Conservation (phyloP, 2,888 invertebrate genomes). For the Ryuthela nishihirai region DNA sequence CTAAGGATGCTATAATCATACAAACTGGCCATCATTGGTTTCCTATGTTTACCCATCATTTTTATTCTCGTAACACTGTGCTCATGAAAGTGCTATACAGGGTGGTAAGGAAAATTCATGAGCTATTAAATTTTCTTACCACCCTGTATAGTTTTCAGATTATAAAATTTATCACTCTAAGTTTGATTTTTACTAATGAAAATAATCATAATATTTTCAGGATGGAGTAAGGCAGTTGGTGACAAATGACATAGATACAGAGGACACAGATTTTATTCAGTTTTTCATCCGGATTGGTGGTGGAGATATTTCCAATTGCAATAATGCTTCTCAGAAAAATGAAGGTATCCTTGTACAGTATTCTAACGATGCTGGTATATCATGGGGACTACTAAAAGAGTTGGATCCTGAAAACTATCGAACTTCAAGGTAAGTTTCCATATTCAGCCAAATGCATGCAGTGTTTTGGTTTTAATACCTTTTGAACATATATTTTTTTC, state of each 20-base stretch:
- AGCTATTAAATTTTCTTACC: too few species aligned
- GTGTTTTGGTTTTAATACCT: background rate
- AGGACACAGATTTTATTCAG: constrained; percentile 47
- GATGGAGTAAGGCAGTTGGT: constrained; percentile 47
- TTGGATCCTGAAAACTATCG: constrained; percentile 46
- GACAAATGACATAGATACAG: constrained; percentile 48
- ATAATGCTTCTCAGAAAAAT: constrained; percentile 45
- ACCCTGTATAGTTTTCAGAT: too few species aligned
- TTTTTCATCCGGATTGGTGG: constrained; percentile 50
- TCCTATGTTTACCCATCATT: too few species aligned
- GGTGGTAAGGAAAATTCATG: too few species aligned
- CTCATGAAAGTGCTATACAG: too few species aligned
- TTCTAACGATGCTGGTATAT: constrained; percentile 50
- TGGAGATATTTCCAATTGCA: constrained; percentile 44
- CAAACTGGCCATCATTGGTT: too few species aligned
- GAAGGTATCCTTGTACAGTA: constrained; percentile 51
- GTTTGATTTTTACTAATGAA: constrained; percentile 1
- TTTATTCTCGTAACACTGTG: too few species aligned
- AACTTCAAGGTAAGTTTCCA: constrained; percentile 45
- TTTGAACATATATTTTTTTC: background rate
- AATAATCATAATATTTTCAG: constrained; percentile 40
- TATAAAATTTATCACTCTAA: background rate
- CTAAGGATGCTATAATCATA: too few species aligned
- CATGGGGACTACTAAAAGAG: constrained; percentile 50
- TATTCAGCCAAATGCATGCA: background rate